These are phyloP conservation scores for Bombycilla garrulus DNA, from an alignment of 2,113 vertebrate genomes.

Conservation along the genomic window DNA sequence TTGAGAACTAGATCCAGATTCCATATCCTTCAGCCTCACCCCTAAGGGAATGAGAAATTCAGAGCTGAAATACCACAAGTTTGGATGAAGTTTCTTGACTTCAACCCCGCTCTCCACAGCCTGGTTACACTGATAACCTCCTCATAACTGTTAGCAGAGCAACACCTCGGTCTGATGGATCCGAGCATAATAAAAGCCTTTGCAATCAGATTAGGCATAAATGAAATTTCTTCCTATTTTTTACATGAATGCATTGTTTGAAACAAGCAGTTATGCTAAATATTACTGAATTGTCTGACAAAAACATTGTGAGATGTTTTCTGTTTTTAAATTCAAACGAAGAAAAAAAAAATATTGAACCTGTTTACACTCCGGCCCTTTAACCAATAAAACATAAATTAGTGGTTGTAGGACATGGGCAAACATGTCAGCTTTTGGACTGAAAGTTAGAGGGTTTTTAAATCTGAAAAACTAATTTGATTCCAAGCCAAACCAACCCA, in stretches of 20 bases:
- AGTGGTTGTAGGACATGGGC: background rate
- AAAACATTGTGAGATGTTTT: background rate
- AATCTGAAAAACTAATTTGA: background rate
- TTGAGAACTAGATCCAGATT: constrained; percentile 33
- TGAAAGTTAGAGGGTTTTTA: background rate
- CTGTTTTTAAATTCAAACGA: background rate
- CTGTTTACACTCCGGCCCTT: background rate
- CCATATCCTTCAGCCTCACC: constrained; percentile 36
- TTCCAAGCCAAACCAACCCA: background rate
- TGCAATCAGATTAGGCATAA: background rate
- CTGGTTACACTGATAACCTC: background rate
- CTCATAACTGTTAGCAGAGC: background rate
- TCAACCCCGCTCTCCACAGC: background rate
- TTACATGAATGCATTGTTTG: background rate
- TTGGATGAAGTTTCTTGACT: background rate
- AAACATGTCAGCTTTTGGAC: background rate
- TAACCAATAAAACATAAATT: background rate
- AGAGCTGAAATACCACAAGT: constrained; percentile 19
- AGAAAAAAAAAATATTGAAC: background rate
- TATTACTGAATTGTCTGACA: background rate
- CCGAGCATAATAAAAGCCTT: background rate
- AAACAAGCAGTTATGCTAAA: background rate
- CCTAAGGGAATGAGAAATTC: constrained; percentile 32
- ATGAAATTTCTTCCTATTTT: background rate
- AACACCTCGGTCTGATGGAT: background rate